Conservation (phyloP, 1,140 invertebrate species). For the Drosophila ambigua region DNA sequence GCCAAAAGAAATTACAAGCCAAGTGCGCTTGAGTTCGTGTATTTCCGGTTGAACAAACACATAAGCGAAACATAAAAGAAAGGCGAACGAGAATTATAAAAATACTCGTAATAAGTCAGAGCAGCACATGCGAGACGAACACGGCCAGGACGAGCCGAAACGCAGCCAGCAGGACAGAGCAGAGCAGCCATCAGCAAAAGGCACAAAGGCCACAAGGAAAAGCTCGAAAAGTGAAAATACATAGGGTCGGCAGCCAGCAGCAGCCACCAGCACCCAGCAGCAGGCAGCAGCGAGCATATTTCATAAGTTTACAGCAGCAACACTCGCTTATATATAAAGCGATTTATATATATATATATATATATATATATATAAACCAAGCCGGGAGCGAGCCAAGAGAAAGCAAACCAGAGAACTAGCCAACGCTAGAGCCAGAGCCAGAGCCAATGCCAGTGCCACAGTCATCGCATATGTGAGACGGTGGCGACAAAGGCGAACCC, state of each 20-base stretch:
- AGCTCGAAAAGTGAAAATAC: slow-evolving; percentile 79
- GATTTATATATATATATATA: slow-evolving; percentile 6
- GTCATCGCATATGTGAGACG: slow-evolving; percentile 35
- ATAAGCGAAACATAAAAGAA: slow-evolving; percentile 81
- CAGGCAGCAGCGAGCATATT: slow-evolving; percentile 57
- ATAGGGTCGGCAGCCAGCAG: slow-evolving; percentile 30
- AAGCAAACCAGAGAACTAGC: slow-evolving; percentile 7
- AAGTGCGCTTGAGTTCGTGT: slow-evolving; percentile 81
- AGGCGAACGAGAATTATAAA: slow-evolving; percentile 49
- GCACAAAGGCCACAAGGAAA: slow-evolving; percentile 23
- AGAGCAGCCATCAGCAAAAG: slow-evolving; percentile 29
- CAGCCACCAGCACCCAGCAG: not conserved
- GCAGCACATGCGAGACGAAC: slow-evolving; percentile 35
- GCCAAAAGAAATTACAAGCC: slow-evolving; percentile 61
- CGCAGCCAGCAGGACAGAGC: slow-evolving; percentile 17
- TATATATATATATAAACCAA: slow-evolving; percentile 15
- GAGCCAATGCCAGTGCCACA: not conserved
- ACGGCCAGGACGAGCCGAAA: slow-evolving; percentile 8
- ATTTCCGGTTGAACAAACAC: slow-evolving; percentile 83
- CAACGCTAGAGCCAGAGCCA: not conserved
- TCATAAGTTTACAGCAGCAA: slow-evolving; percentile 70
- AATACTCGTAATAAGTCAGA: slow-evolving; percentile 50
- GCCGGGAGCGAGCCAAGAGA: slow-evolving; percentile 52
- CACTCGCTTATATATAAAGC: slow-evolving; percentile 35
- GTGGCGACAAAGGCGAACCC: slow-evolving; percentile 74